phyloP scores from a whole-genome alignment of 1,140 invertebrate genomes.

The Musca domestica region DNA sequence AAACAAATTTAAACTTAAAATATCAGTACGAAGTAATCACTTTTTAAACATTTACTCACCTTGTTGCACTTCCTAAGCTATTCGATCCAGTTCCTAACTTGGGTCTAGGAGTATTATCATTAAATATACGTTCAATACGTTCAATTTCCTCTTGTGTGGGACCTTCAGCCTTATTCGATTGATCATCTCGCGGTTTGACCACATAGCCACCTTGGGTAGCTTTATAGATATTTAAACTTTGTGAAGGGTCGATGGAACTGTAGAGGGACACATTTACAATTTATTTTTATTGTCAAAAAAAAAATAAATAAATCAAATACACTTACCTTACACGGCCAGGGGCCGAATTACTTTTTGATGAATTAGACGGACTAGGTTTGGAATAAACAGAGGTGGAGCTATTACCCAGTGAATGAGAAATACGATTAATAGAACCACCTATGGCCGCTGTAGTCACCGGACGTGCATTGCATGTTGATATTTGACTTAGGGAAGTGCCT shows the following conservation, averaged over 20 bases:
- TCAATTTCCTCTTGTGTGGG: conserved; percentile 62
- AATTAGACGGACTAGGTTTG: conserved; percentile 53
- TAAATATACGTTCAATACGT: conserved; percentile 60
- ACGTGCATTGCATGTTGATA: conserved; percentile 55
- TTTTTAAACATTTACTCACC: too few relatives aligned
- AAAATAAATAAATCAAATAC: conserved; percentile 4
- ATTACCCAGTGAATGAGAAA: conserved; percentile 55
- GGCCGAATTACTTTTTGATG: conserved; percentile 52
- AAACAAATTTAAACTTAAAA: neutral
- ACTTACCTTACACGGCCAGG: conserved; percentile 48
- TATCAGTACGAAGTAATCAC: neutral
- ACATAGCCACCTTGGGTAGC: conserved; percentile 75
- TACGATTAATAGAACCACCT: conserved; percentile 54
- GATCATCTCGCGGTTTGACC: conserved; percentile 75
- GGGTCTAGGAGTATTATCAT: conserved; percentile 43
- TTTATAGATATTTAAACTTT: conserved; percentile 55
- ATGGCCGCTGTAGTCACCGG: conserved; percentile 76
- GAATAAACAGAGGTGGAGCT: conserved; percentile 52
- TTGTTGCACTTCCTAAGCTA: conserved; percentile 49
- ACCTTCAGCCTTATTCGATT: conserved; percentile 65
- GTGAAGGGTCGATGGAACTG: conserved; percentile 54
- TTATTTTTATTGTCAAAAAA: conserved; percentile 1
- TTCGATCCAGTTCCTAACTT: conserved; percentile 52
- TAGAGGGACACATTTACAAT: conserved; percentile 17
- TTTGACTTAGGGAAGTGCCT: conserved; percentile 52